Evolutionary conservation across 2,113 vertebrate species (phyloP).

Genomic region (Elgaria multicarinata): DNA sequence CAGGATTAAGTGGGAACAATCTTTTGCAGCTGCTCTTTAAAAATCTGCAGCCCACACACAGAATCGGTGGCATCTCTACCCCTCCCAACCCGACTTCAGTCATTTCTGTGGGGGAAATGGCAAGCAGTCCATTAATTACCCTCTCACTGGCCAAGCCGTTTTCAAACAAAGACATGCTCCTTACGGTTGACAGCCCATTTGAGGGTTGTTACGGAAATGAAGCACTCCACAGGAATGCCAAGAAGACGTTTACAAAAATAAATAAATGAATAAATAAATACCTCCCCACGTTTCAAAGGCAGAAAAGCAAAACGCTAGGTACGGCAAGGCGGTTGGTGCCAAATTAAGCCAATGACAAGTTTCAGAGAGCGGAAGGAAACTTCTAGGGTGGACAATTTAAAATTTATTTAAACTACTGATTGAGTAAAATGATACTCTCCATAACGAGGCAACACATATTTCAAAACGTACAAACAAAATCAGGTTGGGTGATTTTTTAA

Average conservation of each 20-base stretch:
- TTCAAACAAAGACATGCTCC: background rate
- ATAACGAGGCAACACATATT: background rate
- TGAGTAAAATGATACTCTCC: background rate
- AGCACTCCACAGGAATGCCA: background rate
- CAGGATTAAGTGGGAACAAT: slow-evolving; percentile 2
- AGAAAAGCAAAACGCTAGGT: background rate
- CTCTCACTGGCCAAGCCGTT: background rate
- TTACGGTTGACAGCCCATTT: background rate
- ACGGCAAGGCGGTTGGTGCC: background rate
- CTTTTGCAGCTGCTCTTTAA: slow-evolving; percentile 19
- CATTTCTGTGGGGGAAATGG: background rate
- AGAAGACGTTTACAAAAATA: too few relatives aligned
- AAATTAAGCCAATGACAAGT: background rate
- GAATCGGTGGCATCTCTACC: background rate
- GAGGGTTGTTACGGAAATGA: background rate
- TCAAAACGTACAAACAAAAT: too few relatives aligned
- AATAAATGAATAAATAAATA: too few relatives aligned
- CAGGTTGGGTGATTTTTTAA: too few relatives aligned
- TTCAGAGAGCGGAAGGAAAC: background rate
- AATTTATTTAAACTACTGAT: background rate
- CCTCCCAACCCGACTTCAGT: background rate
- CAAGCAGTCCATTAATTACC: slow-evolving; percentile 4
- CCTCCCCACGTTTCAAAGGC: too few relatives aligned
- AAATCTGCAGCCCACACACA: background rate
- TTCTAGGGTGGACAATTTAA: background rate